phyloP scores from a whole-genome alignment of 2,113 vertebrate genomes.

The Melanotaenia duboulayi region DNA sequence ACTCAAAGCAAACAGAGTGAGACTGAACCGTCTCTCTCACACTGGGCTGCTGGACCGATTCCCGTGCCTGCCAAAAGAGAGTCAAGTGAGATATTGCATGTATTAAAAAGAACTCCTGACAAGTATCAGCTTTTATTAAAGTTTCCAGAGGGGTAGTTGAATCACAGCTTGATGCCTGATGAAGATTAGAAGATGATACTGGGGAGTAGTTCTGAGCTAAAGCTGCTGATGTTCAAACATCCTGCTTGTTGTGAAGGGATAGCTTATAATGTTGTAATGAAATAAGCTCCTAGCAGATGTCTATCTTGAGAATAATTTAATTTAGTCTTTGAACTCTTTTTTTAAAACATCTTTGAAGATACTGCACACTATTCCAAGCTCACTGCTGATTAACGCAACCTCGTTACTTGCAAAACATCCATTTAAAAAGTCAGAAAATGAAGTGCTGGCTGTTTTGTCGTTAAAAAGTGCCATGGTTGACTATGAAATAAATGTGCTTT shows the following conservation, averaged over 20 bases:
- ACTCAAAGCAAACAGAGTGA: slow-evolving; percentile 53
- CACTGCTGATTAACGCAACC: not conserved
- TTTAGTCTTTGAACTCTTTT: not conserved
- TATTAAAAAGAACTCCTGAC: slow-evolving; percentile 55
- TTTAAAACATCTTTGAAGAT: not conserved
- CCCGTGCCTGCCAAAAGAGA: slow-evolving; percentile 70
- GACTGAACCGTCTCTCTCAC: slow-evolving; percentile 71
- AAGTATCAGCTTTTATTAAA: not conserved
- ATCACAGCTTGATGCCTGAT: not conserved
- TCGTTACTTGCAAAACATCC: not conserved
- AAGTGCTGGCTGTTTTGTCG: too few relatives aligned
- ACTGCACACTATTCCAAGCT: not conserved
- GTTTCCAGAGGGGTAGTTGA: not conserved
- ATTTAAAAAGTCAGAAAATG: too few relatives aligned
- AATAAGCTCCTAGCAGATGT: too few relatives aligned
- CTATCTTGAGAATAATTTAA: not conserved
- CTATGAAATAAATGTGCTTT: too few relatives aligned
- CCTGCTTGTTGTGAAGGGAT: too few relatives aligned
- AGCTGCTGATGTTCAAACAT: too few relatives aligned
- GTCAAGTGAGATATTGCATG: slow-evolving; percentile 62
- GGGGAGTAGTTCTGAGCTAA: not conserved
- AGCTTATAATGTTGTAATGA: too few relatives aligned
- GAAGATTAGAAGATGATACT: not conserved
- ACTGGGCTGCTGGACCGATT: slow-evolving; percentile 53
- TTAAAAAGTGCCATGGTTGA: too few relatives aligned